These are phyloP conservation scores for Empidonax alnorum DNA, from an alignment of 2,113 vertebrate genomes.

Conservation along the genomic window DNA sequence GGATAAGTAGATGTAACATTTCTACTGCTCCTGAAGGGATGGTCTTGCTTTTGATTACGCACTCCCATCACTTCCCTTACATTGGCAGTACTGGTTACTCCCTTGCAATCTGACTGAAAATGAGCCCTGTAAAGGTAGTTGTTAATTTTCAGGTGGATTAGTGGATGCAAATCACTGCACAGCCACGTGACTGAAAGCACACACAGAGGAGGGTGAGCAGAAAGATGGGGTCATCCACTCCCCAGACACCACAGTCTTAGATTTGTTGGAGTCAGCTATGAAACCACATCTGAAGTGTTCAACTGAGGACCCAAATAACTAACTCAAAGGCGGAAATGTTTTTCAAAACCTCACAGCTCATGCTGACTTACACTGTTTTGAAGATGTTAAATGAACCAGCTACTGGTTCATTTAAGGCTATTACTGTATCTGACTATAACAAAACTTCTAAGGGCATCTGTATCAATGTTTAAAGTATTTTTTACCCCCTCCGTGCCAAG, in stretches of 20 bases:
- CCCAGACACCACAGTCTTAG: neutral
- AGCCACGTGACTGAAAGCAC: neutral
- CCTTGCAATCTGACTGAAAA: neutral
- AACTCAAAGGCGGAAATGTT: neutral
- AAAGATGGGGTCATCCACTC: neutral
- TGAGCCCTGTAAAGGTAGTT: neutral
- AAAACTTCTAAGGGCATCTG: neutral
- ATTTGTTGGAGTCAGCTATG: neutral
- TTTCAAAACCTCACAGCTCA: neutral
- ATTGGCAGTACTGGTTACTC: accelerated
- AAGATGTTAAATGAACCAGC: neutral
- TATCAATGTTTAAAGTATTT: neutral
- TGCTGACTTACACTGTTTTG: neutral
- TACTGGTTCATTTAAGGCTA: neutral
- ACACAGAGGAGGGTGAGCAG: neutral
- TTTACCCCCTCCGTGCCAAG: neutral
- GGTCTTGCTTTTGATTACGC: neutral
- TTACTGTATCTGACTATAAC: neutral
- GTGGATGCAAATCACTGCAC: accelerated
- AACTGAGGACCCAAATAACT: neutral
- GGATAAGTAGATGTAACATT: neutral
- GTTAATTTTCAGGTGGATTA: neutral
- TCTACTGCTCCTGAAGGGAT: neutral
- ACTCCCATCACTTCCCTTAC: neutral
- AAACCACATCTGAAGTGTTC: constrained; percentile 2